Base-by-base conservation (phyloP, 2,888 invertebrate genomes). In the Eudasyphora cyanicolor region DNA sequence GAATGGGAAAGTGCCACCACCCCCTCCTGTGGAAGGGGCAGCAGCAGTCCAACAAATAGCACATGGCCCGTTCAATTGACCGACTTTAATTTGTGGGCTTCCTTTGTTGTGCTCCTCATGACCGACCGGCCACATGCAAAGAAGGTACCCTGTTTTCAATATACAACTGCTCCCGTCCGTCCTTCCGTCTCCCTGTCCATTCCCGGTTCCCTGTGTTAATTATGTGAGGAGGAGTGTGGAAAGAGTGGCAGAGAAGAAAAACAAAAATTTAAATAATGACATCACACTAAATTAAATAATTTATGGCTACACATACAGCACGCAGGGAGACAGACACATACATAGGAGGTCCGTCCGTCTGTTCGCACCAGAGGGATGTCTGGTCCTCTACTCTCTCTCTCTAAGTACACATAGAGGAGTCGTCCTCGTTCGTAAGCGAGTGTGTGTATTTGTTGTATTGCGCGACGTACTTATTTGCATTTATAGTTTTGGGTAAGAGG, bases 211-310 rank as follows among this genome's bases (percentile, higher is more conserved):
- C n/a, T n/a, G n/a, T n/a, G n/a, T 67, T 67, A 67, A 67, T 67
- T 67, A 67, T 19, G 67, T 21, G 42, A 12, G 64, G 17, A 67
- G 67, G 19, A 38, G 32, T 6, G n/a, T 14, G 7, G 29, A 12
- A 42, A 67, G 24, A 45, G 35, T 42, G 45, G 8, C 54, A 84
- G 75, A 77, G 19, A 73, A 45, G 76, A 81, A 81, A 80, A 81
- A n/a, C n/a, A 75, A 78, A 73, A 78, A 84, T 84, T 84, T 76
- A 67, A 78, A 84, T 84, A 84, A 76, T 81, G 84, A 81, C 81
- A 76, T 78, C 81, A 84, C 67, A 81, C 75, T 81, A 81, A 81
- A 84, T 84, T 80, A 76, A 76, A 76, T 69, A 84, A 81, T 81
- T 81, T 78, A 81, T 84, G 81, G 80, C 78, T 64, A 42, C 29